Base-by-base conservation (phyloP, 2,797 vertebrate genomes). In the Dryobates pubescens region DNA sequence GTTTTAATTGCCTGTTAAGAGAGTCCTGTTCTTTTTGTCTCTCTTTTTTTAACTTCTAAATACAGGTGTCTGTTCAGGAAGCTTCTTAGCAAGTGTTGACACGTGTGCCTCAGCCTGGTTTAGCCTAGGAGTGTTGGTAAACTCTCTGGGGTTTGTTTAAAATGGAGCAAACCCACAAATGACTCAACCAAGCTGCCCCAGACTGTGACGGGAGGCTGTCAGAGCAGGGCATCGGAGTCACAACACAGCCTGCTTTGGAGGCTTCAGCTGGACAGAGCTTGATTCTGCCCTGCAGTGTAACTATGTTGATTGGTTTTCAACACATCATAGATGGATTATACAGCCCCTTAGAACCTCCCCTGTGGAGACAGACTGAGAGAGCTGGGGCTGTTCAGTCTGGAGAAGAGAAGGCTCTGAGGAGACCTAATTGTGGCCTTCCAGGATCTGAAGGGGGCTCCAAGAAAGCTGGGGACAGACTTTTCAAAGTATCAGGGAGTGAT, bases 1-100 rank as follows among this genome's bases (percentile, higher is more conserved):
- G 57, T 96, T 92, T 57, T 88, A 83, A 86, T 92, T 4, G 4
- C 61, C 19, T 88, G 54, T 53, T 91, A 87, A 92, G 93, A 94
- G 49, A 13, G 13, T 73, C 4, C 2, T 23, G 19, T 51, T 82
- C 32, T 61, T 85, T 30, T 6, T 2, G 4, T 65, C 20, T 47
- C 30, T 82, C 38, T 88, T 47, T 43, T 43, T 43, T 17, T 43
- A 3, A 15, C 80, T 88, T 91, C 56, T 84, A 58, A 62, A 70
- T 61, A 59, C n/a, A 83, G 5, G 6, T 84, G 11, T 77, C 88
- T 82, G 2, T 85, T 92, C 61, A 82, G 73, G 73, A 69, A 51
- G 64, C 23, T 27, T 61, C 19, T 70, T 91, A 22, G 7, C 41
- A 82, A 27, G 82, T 74, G 26, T 86, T 73, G 82, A 38, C 72